phyloP scores from a whole-genome alignment of 2,888 invertebrate genomes.

The Psylliodes chrysocephalus region DNA sequence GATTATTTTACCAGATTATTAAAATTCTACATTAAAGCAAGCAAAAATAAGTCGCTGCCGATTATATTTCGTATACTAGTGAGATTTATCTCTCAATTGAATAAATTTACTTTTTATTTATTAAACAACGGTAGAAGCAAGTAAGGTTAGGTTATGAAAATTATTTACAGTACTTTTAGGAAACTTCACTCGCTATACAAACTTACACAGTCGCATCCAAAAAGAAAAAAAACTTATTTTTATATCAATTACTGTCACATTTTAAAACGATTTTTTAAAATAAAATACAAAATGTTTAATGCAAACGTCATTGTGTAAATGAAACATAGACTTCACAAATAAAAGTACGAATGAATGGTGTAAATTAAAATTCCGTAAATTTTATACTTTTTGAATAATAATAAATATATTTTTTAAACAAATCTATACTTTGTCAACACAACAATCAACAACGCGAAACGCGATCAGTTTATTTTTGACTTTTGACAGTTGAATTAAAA shows the following conservation, averaged over 20 bases:
- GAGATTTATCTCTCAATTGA: too few species aligned
- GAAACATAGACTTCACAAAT: neutral
- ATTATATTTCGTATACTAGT: too few species aligned
- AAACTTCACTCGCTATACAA: neutral
- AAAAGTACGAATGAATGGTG: neutral
- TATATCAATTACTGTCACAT: neutral
- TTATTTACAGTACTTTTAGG: neutral
- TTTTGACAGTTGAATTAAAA: neutral
- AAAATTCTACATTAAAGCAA: neutral
- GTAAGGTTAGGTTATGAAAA: conserved; percentile 3
- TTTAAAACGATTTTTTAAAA: conserved; percentile 22
- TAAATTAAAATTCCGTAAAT: neutral
- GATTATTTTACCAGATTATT: neutral
- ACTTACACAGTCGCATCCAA: neutral
- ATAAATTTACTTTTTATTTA: too few species aligned
- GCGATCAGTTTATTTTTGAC: conserved; percentile 3
- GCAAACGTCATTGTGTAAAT: conserved; percentile 2
- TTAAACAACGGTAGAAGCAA: neutral
- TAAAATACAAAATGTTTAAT: conserved; percentile 11
- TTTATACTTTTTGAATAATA: conserved; percentile 12
- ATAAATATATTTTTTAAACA: conserved; percentile 19
- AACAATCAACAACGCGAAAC: conserved; percentile 30
- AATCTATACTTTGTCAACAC: conserved; percentile 23
- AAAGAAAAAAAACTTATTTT: neutral
- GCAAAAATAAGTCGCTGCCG: too few species aligned